Conservation (phyloP, 2,888 invertebrate species). For the Hypercompe scribonia region DNA sequence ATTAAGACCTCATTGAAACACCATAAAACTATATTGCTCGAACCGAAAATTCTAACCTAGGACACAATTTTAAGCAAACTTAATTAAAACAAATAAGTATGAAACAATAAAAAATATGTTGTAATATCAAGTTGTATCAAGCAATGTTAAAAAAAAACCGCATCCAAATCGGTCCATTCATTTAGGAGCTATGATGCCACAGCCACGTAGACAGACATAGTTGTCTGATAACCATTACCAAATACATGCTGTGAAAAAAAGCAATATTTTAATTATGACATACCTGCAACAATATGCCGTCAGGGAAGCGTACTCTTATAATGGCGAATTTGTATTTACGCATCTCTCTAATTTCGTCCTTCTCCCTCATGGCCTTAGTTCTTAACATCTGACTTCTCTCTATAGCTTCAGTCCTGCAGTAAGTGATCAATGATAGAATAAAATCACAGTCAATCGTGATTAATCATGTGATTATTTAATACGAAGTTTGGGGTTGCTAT, state of each 20-base stretch:
- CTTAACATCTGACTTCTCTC: conserved; percentile 94
- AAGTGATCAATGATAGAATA: background rate
- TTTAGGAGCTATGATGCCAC: too few species aligned
- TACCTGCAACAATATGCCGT: conserved; percentile 93
- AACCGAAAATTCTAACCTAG: too few species aligned
- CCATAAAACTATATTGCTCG: too few species aligned
- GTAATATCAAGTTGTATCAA: background rate
- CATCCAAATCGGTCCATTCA: too few species aligned
- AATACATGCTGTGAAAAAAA: too few species aligned
- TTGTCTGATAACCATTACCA: too few species aligned
- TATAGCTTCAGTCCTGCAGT: conserved; percentile 89
- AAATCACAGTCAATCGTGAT: background rate
- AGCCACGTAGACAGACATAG: too few species aligned
- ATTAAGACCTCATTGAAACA: too few species aligned
- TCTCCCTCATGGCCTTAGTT: conserved; percentile 98
- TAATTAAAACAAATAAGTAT: background rate
- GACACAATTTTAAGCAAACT: background rate
- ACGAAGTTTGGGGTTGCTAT: too few species aligned
- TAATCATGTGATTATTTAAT: too few species aligned
- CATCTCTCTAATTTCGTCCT: conserved; percentile 93
- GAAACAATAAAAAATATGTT: background rate
- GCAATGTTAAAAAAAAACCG: background rate
- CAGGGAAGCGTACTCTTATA: conserved; percentile 95
- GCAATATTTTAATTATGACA: background rate
- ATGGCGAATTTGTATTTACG: conserved; percentile 94